Base-by-base conservation (phyloP, 2,797 vertebrate species). In the Setipinna tenuifilis region DNA sequence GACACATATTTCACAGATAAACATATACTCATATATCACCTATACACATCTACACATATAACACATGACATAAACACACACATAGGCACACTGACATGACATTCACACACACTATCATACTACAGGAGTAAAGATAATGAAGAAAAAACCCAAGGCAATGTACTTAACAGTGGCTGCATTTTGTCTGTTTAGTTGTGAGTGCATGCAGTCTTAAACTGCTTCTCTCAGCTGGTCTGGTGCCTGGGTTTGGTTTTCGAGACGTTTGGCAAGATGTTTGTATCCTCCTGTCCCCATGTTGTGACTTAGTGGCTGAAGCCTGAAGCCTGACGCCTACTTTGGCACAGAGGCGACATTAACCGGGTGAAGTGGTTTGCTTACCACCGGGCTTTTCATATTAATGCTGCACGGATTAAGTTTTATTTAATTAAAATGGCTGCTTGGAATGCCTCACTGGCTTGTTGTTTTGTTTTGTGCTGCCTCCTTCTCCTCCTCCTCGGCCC, bases 351-450 rank as follows among this genome's bases (percentile, higher is more conserved):
- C 35, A 41, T 41, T 5, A 41, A 41, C 35, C 35, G 5, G 5
- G 25, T 71, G 65, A 71, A 31, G 62, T 71, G 35, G 35, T 41
- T 41, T 41, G 35, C 35, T 16, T 31, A 11, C 65, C 65, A 71
- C 25, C 14, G 65, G 65, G 28, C 65, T 71, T 71, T 71, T 71
- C 25, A 31, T 71, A 31, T 71, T 31, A 71, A 31, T 71, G 65
- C 25, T 5, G 65, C 28, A 0, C 17, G 25, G 65, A 71, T 71
- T 31, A 31, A 31, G 65, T 71, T 71, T 41, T 2, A 6, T 41
- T 71, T 71, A 71, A 71, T 71, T 71, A 35, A 71, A 71, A 71
- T 71, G 65, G 65, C 16, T 71, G 28, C 65, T 28, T 71, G 65
- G 65, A 71, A 71, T 71, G 25, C 65, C 65, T 16, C 65, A 35